These are phyloP conservation scores for Ctenoplectra terminalis DNA, from an alignment of 1,140 invertebrate genomes.

Conservation along the genomic window DNA sequence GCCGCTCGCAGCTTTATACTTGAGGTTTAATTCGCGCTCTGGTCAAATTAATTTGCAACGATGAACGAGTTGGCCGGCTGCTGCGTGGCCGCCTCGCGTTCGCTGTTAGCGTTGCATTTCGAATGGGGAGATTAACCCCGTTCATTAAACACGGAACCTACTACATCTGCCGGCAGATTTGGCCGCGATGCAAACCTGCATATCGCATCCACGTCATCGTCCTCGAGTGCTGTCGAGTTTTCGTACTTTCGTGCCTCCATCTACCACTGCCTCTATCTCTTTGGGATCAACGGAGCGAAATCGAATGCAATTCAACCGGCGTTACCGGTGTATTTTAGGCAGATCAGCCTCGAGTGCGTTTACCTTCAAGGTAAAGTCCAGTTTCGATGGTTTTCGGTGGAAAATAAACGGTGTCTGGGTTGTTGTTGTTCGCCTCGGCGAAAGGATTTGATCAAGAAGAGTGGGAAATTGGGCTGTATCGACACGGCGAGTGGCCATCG, in stretches of 20 bases:
- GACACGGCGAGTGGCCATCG: background rate
- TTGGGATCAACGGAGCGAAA: conserved; percentile 40
- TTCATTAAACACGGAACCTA: conserved; percentile 76
- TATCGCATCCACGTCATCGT: conserved; percentile 63
- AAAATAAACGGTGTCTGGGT: background rate
- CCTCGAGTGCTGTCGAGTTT: conserved; percentile 64
- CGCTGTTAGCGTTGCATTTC: conserved; percentile 71
- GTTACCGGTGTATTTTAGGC: conserved; percentile 13
- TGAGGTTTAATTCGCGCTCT: conserved; percentile 78
- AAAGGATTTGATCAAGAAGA: background rate
- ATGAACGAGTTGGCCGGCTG: conserved; percentile 72
- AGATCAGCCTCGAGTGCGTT: conserved; percentile 1
- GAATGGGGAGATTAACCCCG: conserved; percentile 72
- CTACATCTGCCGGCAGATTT: conserved; percentile 55
- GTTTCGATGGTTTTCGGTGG: background rate
- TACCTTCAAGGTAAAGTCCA: background rate
- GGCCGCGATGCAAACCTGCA: conserved; percentile 23
- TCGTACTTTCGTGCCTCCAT: conserved; percentile 50
- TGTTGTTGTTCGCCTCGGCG: background rate
- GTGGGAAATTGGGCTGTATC: background rate
- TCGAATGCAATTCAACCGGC: conserved; percentile 22
- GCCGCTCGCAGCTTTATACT: conserved; percentile 72
- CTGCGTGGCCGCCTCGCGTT: conserved; percentile 32
- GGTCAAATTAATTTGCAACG: conserved; percentile 80
- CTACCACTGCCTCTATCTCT: background rate